Evolutionary conservation across 2,888 invertebrate species (phyloP).

Genomic region (Caenorhabditis macrosperma): DNA sequence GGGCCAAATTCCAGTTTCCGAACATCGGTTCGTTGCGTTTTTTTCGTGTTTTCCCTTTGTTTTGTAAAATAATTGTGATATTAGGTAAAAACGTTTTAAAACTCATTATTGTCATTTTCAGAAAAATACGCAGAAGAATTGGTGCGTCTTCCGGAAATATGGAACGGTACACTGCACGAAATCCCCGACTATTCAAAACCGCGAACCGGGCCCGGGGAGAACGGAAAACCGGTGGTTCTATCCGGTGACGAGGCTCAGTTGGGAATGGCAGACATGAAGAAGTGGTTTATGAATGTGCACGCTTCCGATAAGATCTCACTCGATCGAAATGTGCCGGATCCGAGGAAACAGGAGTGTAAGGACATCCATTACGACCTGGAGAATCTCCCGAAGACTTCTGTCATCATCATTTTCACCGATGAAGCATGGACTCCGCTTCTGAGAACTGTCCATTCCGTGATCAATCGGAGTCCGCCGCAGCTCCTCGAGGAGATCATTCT

Average conservation of each 20-base stretch:
- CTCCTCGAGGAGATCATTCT: constrained; percentile 92
- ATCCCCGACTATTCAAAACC: constrained; percentile 54
- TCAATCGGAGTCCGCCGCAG: constrained; percentile 86
- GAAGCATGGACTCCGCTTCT: constrained; percentile 88
- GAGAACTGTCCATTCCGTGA: constrained; percentile 91
- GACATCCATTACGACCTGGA: constrained; percentile 83
- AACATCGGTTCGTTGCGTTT: constrained; percentile 49
- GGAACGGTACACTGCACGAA: constrained; percentile 49
- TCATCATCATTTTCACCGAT: constrained; percentile 89
- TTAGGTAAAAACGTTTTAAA: no score
- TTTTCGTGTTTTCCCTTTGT: not conserved
- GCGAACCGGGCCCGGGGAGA: constrained; percentile 70
- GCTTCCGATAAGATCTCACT: constrained; percentile 82
- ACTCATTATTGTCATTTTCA: constrained; percentile 15
- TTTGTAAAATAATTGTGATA: no score
- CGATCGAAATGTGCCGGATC: constrained; percentile 81
- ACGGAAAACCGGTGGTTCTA: constrained; percentile 67
- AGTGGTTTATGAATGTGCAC: constrained; percentile 78
- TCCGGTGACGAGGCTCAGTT: constrained; percentile 63
- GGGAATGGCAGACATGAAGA: constrained; percentile 73
- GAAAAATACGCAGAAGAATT: constrained; percentile 54
- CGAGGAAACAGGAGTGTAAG: constrained; percentile 81
- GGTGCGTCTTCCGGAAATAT: constrained; percentile 26
- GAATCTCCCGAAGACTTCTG: constrained; percentile 69
- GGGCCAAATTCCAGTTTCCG: constrained; percentile 44